These are phyloP conservation scores for Aegotheles bennettii DNA, from an alignment of 2,113 vertebrate genomes.

Conservation along the genomic window DNA sequence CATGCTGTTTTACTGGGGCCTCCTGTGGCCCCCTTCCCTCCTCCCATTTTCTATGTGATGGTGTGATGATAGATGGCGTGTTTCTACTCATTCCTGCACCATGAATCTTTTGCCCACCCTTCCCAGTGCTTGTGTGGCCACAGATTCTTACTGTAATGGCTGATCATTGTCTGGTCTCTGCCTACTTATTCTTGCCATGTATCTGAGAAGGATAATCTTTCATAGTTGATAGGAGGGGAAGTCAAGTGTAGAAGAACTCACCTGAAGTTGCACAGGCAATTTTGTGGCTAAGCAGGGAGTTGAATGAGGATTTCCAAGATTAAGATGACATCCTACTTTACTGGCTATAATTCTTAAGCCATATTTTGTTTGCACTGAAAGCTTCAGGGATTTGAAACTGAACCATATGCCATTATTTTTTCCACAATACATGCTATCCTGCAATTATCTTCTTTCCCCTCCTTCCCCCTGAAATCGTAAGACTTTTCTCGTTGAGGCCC, in stretches of 20 bases:
- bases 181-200: not conserved
- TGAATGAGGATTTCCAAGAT: not conserved
- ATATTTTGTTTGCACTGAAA: not conserved
- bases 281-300: not conserved
- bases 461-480: not conserved
- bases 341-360: not conserved
- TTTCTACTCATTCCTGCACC: not conserved
- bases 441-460: not conserved
- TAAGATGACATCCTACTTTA: not conserved
- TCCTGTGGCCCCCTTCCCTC: not conserved
- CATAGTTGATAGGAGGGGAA: not conserved
- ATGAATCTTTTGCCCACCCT: not conserved
- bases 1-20: fast-evolving
- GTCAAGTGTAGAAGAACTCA: not conserved
- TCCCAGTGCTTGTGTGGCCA: not conserved
- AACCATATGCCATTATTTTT: not conserved
- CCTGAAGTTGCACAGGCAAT: not conserved
- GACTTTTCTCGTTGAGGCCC: not conserved
- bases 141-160: not conserved
- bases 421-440: not conserved
- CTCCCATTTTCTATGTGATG: not conserved
- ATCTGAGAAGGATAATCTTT: not conserved
- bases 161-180: not conserved
- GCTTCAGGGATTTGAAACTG: not conserved
- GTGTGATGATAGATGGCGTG: not conserved